Evolutionary conservation across 1,140 invertebrate species (phyloP).

Genomic region (Ceratosolen fusciceps): DNA sequence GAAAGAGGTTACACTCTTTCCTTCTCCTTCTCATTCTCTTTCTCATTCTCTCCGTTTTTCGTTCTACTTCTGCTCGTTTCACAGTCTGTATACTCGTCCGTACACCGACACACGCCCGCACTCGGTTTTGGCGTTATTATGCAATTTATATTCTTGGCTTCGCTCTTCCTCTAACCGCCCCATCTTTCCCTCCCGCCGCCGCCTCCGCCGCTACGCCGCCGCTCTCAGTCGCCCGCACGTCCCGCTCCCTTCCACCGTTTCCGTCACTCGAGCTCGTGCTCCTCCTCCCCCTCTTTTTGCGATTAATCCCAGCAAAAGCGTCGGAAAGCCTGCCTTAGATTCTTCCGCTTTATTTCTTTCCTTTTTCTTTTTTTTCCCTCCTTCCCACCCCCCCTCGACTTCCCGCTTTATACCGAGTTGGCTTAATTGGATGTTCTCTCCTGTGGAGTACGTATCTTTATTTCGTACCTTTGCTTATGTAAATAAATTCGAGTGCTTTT

Average conservation of each 20-base stretch:
- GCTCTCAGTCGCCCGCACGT: no score
- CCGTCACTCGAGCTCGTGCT: slow-evolving; percentile 7
- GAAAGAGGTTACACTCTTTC: neutral
- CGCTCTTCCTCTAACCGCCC: neutral
- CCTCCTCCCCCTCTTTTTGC: slow-evolving; percentile 33
- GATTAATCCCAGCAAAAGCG: slow-evolving; percentile 41
- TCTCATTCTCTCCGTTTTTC: slow-evolving; percentile 10
- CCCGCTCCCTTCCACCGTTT: neutral
- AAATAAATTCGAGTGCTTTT: slow-evolving; percentile 40
- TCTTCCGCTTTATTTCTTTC: slow-evolving; percentile 46
- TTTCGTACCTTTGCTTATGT: slow-evolving; percentile 30
- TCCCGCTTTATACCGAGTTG: neutral
- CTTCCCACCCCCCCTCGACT: no score
- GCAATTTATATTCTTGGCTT: slow-evolving; percentile 38
- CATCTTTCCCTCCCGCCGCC: neutral
- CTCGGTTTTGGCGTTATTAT: slow-evolving; percentile 9
- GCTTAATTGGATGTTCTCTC: slow-evolving; percentile 32
- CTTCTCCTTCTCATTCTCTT: neutral
- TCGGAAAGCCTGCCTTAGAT: slow-evolving; percentile 54
- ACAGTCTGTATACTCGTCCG: no score
- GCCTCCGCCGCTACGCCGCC: neutral
- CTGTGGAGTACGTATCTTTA: slow-evolving; percentile 26
- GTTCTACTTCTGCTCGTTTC: neutral
- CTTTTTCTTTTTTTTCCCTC: no score
- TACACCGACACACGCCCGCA: neutral